Conservation (phyloP, 1,140 invertebrate genomes). For the Myzus persicae region DNA sequence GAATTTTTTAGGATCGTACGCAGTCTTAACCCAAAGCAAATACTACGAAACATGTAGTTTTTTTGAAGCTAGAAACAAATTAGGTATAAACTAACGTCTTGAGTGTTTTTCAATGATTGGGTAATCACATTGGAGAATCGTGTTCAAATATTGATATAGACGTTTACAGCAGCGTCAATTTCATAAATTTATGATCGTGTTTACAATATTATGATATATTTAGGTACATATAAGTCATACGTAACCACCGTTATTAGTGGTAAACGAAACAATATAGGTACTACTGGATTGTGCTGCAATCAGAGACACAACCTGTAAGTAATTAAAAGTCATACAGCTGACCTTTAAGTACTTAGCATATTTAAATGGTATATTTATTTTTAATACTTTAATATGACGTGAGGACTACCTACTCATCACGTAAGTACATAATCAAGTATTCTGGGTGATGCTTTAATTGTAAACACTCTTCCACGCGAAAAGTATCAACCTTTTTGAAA, state of each 20-base stretch:
- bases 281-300: neutral
- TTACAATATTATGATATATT: neutral
- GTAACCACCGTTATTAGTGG: neutral
- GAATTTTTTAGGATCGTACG: neutral
- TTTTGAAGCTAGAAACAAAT: neutral
- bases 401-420: too few species aligned
- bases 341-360: too few species aligned
- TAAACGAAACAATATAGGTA: neutral
- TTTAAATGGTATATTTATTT: too few species aligned
- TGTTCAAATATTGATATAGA: neutral
- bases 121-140: neutral
- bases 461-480: too few species aligned
- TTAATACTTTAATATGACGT: too few species aligned
- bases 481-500: too few species aligned
- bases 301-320: too few species aligned
- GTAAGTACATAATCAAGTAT: too few species aligned
- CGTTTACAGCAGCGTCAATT: neutral
- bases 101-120: neutral
- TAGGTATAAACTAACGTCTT: neutral
- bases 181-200: neutral
- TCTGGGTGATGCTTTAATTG: too few species aligned
- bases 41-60: neutral
- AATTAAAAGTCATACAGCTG: too few species aligned
- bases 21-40: neutral
- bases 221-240: neutral